Conservation (phyloP, 1,140 invertebrate species). For the Sesamia nonagrioides region DNA sequence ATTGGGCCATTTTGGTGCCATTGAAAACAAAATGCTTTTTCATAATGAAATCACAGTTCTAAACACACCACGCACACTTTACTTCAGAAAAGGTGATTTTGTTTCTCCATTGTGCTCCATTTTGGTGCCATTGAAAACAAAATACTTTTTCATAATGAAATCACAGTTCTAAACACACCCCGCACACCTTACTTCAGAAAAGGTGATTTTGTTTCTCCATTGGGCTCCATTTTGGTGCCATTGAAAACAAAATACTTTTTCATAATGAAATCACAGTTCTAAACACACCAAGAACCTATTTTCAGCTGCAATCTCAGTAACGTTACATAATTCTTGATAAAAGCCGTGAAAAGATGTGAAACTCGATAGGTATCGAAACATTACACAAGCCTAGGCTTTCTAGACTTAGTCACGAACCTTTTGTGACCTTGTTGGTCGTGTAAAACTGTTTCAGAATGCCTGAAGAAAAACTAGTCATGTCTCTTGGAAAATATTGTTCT, state of each 20-base stretch:
- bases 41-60: too few relatives aligned
- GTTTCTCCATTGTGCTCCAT: too few relatives aligned
- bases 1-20: too few relatives aligned
- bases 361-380: conserved; percentile 60
- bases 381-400: conserved; percentile 71
- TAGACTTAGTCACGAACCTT: conserved; percentile 66
- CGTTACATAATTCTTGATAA: conserved; percentile 41
- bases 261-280: conserved; percentile 1
- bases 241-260: too few relatives aligned
- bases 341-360: conserved; percentile 53
- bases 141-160: too few relatives aligned
- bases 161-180: too few relatives aligned
- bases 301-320: conserved; percentile 2
- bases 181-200: too few relatives aligned
- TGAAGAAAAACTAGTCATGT: conserved; percentile 48
- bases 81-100: too few relatives aligned
- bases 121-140: too few relatives aligned
- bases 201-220: too few relatives aligned
- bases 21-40: not conserved
- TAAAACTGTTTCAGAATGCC: conserved; percentile 50
- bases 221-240: too few relatives aligned
- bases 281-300: not conserved
- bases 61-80: too few relatives aligned
- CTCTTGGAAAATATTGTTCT: not conserved
- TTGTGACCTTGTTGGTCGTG: conserved; percentile 58